Evolutionary conservation across 2,113 vertebrate species (phyloP).

Genomic region (Limnothrissa miodon): DNA sequence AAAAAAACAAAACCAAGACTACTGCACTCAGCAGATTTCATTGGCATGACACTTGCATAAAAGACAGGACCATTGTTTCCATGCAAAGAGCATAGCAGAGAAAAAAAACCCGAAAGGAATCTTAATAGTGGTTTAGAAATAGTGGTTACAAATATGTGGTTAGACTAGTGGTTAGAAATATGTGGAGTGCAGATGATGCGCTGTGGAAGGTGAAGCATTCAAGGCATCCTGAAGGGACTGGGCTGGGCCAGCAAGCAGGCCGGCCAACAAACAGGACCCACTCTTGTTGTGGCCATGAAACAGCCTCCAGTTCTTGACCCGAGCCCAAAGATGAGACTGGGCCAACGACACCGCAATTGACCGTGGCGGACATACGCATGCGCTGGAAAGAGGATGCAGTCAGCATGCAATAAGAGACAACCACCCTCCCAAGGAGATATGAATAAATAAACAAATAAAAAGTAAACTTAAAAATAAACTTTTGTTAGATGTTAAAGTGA

Average conservation of each 20-base stretch:
- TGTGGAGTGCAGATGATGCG: conserved; percentile 1
- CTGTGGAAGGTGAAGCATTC: background rate
- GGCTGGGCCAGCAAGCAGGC: background rate
- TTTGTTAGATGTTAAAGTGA: too few species aligned
- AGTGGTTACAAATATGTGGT: background rate
- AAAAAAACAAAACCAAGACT: background rate
- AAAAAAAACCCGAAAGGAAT: background rate
- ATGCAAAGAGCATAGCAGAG: conserved; percentile 36
- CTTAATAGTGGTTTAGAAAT: too few species aligned
- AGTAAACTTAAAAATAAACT: too few species aligned
- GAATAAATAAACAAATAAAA: background rate
- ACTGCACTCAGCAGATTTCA: background rate
- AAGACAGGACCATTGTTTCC: conserved; percentile 18
- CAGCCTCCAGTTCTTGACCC: conserved; percentile 11
- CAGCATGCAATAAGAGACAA: conserved; percentile 60
- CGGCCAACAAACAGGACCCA: background rate
- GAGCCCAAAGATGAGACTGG: background rate
- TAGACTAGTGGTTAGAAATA: too few species aligned
- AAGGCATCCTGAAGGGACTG: background rate
- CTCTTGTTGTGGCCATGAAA: conserved; percentile 25
- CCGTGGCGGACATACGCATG: conserved; percentile 59
- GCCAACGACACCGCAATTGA: background rate
- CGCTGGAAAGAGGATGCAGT: conserved; percentile 63
- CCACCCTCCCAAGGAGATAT: too few species aligned
- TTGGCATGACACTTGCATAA: background rate